Evolutionary conservation across 30 jellyfish, hydroid and myxozoan genomes (phyloP).

Genomic region (Hydractinia echinata): DNA sequence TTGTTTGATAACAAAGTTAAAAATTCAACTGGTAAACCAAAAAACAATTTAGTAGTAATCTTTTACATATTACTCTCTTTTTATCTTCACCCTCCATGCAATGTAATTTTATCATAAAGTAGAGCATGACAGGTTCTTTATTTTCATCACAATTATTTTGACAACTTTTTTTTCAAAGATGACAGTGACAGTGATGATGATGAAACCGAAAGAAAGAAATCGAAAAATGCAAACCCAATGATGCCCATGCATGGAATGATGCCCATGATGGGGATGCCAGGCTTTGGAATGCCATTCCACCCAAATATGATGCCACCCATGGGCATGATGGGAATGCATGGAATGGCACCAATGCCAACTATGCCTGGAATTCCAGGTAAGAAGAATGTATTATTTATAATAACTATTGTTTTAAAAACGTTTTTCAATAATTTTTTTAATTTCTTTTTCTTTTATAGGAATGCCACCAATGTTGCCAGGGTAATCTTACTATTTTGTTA

Average conservation of each 20-base stretch:
- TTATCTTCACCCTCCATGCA: background rate
- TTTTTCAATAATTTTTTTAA: background rate
- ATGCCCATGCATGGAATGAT: constrained; percentile 79
- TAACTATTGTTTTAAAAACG: background rate
- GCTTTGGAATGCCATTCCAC: constrained; percentile 51
- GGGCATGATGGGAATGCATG: constrained; percentile 48
- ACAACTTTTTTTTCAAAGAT: background rate
- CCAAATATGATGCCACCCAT: constrained; percentile 68
- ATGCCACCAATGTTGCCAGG: constrained; percentile 90
- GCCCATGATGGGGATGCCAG: constrained; percentile 85
- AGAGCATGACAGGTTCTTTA: too few relatives aligned
- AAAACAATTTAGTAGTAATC: too few relatives aligned
- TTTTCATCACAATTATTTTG: background rate
- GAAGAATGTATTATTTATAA: background rate
- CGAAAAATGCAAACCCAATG: constrained; percentile 43
- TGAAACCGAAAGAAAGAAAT: constrained; percentile 38
- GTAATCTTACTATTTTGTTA: background rate
- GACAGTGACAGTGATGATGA: constrained; percentile 68
- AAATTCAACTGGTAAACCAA: too few relatives aligned
- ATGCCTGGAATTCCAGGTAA: background rate
- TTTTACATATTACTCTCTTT: background rate
- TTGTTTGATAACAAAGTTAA: too few relatives aligned
- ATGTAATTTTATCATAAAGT: background rate
- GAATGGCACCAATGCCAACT: constrained; percentile 68
- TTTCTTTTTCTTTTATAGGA: constrained; percentile 21